Evolutionary conservation across 2,113 vertebrate genomes (phyloP).

Genomic region (Centropristis striata): DNA sequence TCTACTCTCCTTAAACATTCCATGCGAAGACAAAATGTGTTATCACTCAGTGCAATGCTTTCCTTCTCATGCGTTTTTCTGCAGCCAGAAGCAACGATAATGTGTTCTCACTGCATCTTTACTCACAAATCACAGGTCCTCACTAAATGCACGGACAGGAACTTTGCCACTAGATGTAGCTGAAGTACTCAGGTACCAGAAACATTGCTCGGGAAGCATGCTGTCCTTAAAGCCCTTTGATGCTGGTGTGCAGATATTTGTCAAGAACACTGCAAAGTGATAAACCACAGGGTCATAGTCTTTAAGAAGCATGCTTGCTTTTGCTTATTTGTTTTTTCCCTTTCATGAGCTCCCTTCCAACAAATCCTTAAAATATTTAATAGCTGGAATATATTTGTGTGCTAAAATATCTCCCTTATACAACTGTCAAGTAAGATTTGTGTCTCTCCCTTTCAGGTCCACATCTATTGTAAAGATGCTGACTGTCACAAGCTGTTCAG

Average conservation of each 20-base stretch:
- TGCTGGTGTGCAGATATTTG: constrained; percentile 41
- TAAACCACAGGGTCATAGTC: constrained; percentile 9
- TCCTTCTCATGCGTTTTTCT: not conserved
- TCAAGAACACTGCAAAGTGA: constrained; percentile 7
- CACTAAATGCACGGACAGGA: constrained; percentile 36
- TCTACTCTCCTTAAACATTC: not conserved
- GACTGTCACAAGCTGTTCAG: not conserved
- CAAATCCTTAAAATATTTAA: not conserved
- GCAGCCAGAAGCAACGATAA: not conserved
- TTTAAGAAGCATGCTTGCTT: not conserved
- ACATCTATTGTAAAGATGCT: not conserved
- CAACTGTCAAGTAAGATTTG: not conserved
- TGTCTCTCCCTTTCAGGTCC: not conserved
- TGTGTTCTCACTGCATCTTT: constrained; percentile 2
- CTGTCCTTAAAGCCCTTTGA: constrained; percentile 9
- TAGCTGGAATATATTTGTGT: not conserved
- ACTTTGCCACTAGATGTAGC: constrained; percentile 86
- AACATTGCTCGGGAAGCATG: constrained; percentile 3
- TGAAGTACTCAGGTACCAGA: constrained; percentile 81
- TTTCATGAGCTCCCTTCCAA: not conserved
- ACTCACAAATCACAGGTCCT: constrained; percentile 23
- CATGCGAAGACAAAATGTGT: not conserved
- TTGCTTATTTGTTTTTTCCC: not conserved
- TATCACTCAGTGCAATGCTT: not conserved
- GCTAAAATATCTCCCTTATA: not conserved